Evolutionary conservation across 2,113 vertebrate genomes (phyloP), one percentile per base, ranked within the genome.

Genomic region (Andinoacara biseriatus): DNA sequence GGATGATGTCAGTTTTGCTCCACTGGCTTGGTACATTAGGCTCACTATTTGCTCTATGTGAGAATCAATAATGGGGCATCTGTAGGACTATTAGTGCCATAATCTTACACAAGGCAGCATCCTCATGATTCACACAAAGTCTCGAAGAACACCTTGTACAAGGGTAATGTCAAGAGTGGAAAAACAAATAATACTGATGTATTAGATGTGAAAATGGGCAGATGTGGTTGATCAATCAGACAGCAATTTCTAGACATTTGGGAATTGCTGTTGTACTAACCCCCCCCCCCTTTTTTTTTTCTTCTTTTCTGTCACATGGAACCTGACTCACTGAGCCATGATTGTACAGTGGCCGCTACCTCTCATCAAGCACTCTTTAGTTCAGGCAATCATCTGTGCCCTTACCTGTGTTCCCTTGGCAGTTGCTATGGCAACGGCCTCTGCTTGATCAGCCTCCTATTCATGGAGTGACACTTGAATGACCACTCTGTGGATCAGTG

Each of bases 341-440:
- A 95, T 94, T 93, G 91, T 86, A 87, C 89, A 87, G 87, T 83
- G 88, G 90, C 81, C 86, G 77, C 85, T 76, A 86, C 82, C 89
- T 86, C 91, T 95, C 91, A 94, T 94, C 94, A 93, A 92, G 86
- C 80, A 62, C 93, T 92, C 93, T 94, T 94, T 92, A 93, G 91
- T 87, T 93, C 88, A 93, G 80, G 92, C 94, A 96, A 95, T 95
- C 94, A 95, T 90, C 85, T 76, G 29, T 91, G 90, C 87, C 92
- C 91, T 92, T 94, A 95, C 94, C 93, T 94, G 93, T 82, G 79
- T 91, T 94, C 89, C 87, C 88, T 86, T 80, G 87, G 76, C 80
- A 89, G 93, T 95, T 93, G 90, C 93, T 88, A 95, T 92, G 92
- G 94, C 94, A 94, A 95, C 95, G 86, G 89, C 87, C 91, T 92